Base-by-base conservation (phyloP, 2,888 invertebrate genomes). In the Pterostichus madidus region DNA sequence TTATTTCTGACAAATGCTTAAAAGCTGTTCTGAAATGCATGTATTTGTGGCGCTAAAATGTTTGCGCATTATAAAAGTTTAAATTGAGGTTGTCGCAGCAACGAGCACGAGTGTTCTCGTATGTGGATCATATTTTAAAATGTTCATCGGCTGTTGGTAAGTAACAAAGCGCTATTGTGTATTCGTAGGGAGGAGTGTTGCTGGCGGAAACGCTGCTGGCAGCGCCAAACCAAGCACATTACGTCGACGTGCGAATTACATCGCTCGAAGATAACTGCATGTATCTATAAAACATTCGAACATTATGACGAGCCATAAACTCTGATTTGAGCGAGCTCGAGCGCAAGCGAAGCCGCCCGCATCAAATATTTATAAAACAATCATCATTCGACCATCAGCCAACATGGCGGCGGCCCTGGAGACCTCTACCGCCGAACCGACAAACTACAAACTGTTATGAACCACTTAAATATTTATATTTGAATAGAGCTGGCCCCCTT, bases 291-390 rank as follows among this genome's bases (percentile, higher is more conserved):
- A 90, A 90, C 89, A 90, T 89, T 79, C 87, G 87, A 88, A 90
- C 88, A 90, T 90, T 90, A 90, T 89, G 89, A 89, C 88, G 89
- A 89, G 89, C 89, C 90, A 90, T 90, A 90, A 90, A 90, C 90
- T 89, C 89, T 90, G 90, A 90, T 90, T 90, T 90, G 89, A 89
- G 89, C 88, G 80, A 86, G 86, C 86, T 84, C 86, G 87, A 87
- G 86, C 87, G 88, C 87, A 86, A 86, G 87, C 85, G 86, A 87
- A 88, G 86, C 85, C 84, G 84, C 68, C 84, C 85, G 86, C 86
- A 88, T 90, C 86, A 89, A 90, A 89, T 90, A 90, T 90, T 90
- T 89, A 90, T 90, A 89, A 90, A 90, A 90, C 90, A 90, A 90
- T 90, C 90, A 90, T 90, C 90, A 90, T 90, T 89, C 90, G 90